Evolutionary conservation across 2,113 vertebrate species (phyloP).

Genomic region (Hipposideros armiger): DNA sequence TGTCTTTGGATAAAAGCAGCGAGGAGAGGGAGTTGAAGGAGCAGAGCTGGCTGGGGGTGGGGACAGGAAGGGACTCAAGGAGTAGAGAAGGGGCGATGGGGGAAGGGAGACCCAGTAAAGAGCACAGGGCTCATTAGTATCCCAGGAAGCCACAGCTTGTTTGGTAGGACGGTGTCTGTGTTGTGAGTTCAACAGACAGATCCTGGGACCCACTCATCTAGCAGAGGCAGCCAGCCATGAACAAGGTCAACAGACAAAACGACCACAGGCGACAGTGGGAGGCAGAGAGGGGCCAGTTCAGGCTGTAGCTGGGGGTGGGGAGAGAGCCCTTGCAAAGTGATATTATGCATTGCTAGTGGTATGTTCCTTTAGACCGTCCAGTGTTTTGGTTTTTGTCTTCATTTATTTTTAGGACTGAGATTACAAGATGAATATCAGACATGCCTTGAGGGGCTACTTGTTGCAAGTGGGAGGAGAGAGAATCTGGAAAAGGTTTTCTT

Average conservation of each 20-base stretch:
- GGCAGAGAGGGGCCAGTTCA: not conserved
- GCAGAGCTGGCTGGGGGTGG: not conserved
- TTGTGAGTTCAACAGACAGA: conserved; percentile 41
- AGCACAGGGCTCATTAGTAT: conserved; percentile 66
- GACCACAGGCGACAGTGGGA: rapidly evolving
- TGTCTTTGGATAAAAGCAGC: conserved; percentile 76
- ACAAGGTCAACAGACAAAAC: not conserved
- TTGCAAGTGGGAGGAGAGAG: not conserved
- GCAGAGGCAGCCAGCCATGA: not conserved
- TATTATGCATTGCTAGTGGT: not conserved
- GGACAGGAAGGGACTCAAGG: conserved; percentile 74
- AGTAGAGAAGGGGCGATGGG: conserved; percentile 44
- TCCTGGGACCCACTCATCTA: not conserved
- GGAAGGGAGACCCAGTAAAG: not conserved
- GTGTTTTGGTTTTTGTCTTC: not conserved
- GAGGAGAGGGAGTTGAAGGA: conserved; percentile 72
- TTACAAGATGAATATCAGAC: not conserved
- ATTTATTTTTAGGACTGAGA: conserved; percentile 24
- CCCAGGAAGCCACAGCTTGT: conserved; percentile 17
- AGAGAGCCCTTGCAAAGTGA: not conserved
- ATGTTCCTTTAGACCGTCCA: not conserved
- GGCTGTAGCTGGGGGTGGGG: not conserved
- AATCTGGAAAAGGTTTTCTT: not conserved
- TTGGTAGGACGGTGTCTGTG: not conserved
- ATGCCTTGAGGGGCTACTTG: not conserved